Percentiles rank a stretch among this genome's conserved stretches.
Evolutionary conservation across 2,797 vertebrate species (phyloP).

Genomic region (Alcedo atthis): DNA sequence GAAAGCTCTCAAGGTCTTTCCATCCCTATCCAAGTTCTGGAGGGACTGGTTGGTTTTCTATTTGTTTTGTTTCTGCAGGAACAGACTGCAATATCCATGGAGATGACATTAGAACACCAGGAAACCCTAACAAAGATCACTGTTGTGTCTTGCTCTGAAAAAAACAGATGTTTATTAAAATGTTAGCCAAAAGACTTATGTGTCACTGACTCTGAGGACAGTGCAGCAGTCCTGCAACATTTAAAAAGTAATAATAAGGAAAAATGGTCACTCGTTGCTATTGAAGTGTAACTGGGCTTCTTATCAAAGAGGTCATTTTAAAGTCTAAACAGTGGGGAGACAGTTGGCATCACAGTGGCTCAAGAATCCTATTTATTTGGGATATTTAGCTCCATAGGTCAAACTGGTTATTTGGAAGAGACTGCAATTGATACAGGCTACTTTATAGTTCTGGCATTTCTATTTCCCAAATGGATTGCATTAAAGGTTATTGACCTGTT

Average conservation of each 20-base stretch:
- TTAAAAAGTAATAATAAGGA: conserved; percentile 14
- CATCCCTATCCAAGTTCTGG: neutral
- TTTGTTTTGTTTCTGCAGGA: conserved; percentile 61
- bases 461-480: neutral
- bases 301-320: neutral
- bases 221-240: neutral
- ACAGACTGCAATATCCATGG: conserved; percentile 38
- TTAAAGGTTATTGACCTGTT: conserved; percentile 57
- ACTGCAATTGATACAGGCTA: conserved; percentile 30
- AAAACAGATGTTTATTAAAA: conserved; percentile 48
- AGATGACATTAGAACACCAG: neutral
- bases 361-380: conserved; percentile 5
- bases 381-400: conserved; percentile 19
- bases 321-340: neutral
- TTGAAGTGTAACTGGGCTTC: neutral
- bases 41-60: neutral
- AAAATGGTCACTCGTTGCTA: neutral
- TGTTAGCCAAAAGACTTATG: conserved; percentile 26
- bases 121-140: conserved; percentile 34
- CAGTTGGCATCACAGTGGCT: neutral
- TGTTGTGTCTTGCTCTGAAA: conserved; percentile 19
- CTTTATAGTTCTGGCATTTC: conserved; percentile 63
- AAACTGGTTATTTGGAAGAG: conserved; percentile 25
- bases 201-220: conserved; percentile 12
- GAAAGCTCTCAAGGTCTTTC: conserved; percentile 9